A percentile compares a stretch with the other conserved stretches of the same genome.
Evolutionary conservation across 1,140 invertebrate genomes (phyloP).

Genomic region (Phocides pigmalion): DNA sequence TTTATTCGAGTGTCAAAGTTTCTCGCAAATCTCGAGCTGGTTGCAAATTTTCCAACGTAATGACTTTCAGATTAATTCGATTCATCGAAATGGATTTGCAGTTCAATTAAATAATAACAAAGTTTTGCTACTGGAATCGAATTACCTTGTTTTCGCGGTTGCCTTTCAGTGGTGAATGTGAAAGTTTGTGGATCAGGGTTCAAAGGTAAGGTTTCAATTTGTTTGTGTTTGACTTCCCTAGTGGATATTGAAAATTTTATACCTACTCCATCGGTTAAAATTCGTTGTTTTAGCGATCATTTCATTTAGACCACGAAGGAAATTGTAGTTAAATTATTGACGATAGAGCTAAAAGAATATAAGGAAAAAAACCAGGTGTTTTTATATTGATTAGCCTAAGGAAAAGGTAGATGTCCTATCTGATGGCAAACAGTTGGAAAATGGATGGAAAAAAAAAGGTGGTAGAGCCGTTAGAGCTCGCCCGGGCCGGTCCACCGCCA

Average conservation of each 20-base stretch:
- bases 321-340: too few relatives aligned
- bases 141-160: conserved; percentile 27
- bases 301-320: neutral
- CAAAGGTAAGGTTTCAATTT: conserved; percentile 21
- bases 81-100: conserved; percentile 32
- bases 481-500: too few relatives aligned
- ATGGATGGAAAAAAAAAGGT: too few relatives aligned
- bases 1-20: conserved; percentile 31
- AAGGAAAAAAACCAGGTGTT: too few relatives aligned
- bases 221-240: conserved; percentile 4
- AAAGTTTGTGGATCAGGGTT: conserved; percentile 14
- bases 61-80: conserved; percentile 32
- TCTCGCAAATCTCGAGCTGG: neutral
- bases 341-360: too few relatives aligned
- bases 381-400: too few relatives aligned
- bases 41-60: conserved; percentile 26
- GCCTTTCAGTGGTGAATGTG: conserved; percentile 28
- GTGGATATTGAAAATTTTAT: conserved; percentile 2
- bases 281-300: neutral
- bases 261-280: neutral
- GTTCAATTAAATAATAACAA: conserved; percentile 32
- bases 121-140: conserved; percentile 25
- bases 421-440: too few relatives aligned
- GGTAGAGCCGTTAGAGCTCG: too few relatives aligned
- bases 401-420: too few relatives aligned